Percentiles rank a stretch among this genome's conserved stretches.
Conservation (phyloP, 2,113 vertebrate species). For the Lynx canadensis region DNA sequence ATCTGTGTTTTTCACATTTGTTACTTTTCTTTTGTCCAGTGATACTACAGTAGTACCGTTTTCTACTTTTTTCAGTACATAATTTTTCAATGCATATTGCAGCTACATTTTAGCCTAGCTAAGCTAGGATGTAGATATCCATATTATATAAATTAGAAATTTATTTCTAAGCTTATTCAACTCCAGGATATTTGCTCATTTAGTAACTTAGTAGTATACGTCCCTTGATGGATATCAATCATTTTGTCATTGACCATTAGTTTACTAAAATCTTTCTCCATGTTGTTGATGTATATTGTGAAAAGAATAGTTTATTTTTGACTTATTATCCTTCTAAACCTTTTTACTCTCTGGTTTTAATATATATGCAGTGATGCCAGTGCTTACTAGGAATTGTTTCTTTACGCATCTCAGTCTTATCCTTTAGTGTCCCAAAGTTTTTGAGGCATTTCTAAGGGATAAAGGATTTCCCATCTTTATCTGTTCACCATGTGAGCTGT, state of each 20-base stretch:
- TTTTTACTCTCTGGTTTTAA: constrained; percentile 3
- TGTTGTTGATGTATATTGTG: constrained; percentile 43
- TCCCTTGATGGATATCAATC: not conserved
- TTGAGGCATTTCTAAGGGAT: constrained; percentile 80
- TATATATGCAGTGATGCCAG: not conserved
- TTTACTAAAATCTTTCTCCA: not conserved
- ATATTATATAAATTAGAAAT: not conserved
- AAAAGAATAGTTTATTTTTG: constrained; percentile 44
- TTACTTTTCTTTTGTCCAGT: not conserved
- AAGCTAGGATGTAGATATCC: not conserved
- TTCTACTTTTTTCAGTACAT: not conserved
- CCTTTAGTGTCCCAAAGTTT: constrained; percentile 80
- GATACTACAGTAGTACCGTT: not conserved
- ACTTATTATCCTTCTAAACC: constrained; percentile 45
- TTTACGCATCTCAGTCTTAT: constrained; percentile 78
- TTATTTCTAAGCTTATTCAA: not conserved
- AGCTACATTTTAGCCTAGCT: not conserved
- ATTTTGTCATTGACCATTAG: not conserved
- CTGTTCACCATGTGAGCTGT: constrained; percentile 83
- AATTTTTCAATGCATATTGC: not conserved
- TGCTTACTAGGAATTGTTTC: constrained; percentile 75
- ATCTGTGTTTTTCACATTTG: not conserved
- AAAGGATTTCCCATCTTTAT: constrained; percentile 83
- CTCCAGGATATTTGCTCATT: not conserved
- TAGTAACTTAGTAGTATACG: not conserved